Conservation (phyloP, 2,888 invertebrate species). For the Eucera pruinosa region DNA sequence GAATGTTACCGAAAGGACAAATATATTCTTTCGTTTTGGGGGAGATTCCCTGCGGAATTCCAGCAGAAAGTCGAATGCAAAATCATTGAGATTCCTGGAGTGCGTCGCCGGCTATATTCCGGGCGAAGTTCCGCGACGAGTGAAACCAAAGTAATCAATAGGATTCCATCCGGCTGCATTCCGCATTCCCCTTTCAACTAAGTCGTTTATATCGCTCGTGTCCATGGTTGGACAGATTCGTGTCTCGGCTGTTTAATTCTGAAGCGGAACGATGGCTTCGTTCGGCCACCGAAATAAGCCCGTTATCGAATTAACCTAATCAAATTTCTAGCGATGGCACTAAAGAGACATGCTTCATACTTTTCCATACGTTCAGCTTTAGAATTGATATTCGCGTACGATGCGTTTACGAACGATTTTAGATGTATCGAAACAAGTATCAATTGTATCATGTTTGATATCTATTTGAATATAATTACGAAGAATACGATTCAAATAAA, state of each 20-base stretch:
- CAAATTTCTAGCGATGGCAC: constrained; percentile 61
- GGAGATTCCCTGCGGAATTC: no score
- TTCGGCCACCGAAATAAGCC: constrained; percentile 64
- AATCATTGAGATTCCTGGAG: constrained; percentile 32
- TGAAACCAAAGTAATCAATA: constrained; percentile 55
- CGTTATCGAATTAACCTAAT: constrained; percentile 68
- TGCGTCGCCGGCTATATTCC: background rate
- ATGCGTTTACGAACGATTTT: no score
- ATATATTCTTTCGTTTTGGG: no score
- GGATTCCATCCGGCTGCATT: constrained; percentile 46
- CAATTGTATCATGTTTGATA: no score
- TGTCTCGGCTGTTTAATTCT: constrained; percentile 49
- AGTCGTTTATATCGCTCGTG: constrained; percentile 55
- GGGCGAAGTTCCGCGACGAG: background rate
- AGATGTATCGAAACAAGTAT: no score
- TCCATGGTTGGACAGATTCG: constrained; percentile 51
- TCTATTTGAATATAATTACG: no score
- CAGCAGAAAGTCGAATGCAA: background rate
- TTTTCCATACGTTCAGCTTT: no score
- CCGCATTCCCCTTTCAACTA: constrained; percentile 42
- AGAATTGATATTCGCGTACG: no score
- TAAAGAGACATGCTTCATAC: no score
- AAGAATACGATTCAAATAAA: no score
- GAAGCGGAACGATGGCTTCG: constrained; percentile 60
- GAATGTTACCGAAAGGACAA: background rate